These are phyloP conservation scores for Drosophila nannoptera DNA, from an alignment of 1,140 invertebrate species.

Conservation along the genomic window DNA sequence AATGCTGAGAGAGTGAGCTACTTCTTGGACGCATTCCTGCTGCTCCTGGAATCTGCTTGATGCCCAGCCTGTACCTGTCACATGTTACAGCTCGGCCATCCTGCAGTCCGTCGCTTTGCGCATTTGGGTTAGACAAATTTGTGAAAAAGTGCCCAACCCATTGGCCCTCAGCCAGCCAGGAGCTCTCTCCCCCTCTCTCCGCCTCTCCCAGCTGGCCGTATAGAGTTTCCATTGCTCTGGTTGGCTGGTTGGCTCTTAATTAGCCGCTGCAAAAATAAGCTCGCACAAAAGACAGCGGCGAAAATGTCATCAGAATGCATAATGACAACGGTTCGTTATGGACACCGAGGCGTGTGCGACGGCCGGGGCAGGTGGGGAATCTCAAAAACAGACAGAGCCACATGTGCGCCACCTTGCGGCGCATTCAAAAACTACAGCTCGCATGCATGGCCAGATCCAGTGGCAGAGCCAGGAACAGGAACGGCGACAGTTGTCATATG, in stretches of 20 bases:
- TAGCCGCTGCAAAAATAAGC: constrained; percentile 61
- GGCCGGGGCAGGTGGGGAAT: constrained; percentile 44
- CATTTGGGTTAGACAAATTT: no score
- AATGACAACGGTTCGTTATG: constrained; percentile 56
- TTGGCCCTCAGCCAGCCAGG: no score
- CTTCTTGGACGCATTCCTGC: no score
- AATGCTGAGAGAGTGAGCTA: background rate
- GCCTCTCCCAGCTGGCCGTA: constrained; percentile 31
- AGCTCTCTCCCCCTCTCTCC: no score
- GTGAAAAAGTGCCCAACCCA: no score
- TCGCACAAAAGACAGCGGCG: constrained; percentile 54
- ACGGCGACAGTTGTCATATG: constrained; percentile 70
- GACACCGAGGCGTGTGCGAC: background rate
- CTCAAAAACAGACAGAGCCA: constrained; percentile 49
- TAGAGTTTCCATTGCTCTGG: constrained; percentile 50
- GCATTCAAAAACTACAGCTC: constrained; percentile 50
- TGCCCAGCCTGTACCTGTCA: no score
- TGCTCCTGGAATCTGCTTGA: no score
- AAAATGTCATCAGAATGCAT: constrained; percentile 74
- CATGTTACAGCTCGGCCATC: no score
- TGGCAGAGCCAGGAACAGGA: constrained; percentile 7
- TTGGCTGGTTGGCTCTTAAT: constrained; percentile 54
- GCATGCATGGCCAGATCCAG: constrained; percentile 50
- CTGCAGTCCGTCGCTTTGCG: no score
- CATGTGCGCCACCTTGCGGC: constrained; percentile 64